Base-by-base conservation (phyloP, 2,888 invertebrate species). In the Drosophila incognita region DNA sequence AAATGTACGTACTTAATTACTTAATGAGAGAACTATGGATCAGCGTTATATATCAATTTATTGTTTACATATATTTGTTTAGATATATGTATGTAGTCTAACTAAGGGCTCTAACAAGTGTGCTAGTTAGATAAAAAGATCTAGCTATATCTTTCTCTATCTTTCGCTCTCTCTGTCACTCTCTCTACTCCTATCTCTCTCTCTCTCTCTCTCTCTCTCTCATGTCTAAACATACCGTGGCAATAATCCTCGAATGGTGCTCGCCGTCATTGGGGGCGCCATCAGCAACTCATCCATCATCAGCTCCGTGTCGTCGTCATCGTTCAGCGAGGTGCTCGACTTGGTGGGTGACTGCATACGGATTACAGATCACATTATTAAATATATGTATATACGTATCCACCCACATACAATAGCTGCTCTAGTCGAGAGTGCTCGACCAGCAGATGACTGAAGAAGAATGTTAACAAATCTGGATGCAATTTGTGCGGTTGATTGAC, bases 251-350 rank as follows among this genome's bases (percentile, higher is more conserved):
- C 96, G 94, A 62, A 96, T 94, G 1, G 95, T 95, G 52, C 96
- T 95, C 78, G 96, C 96, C n/a, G 96, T 95, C 89, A 96, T 95
- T 0, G 96, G 96, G 0, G 96, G 96, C 11, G 96, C 96, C 96
- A 96, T 96, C 51, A 96, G 92, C 7, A 96, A 94, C 85, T 96
- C 96, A 82, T 96, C 96, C 96, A 96, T 96, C 96, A 96, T 96
- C 57, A 96, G 94, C 84, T 97, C 97, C 0, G 96, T 96, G 68
- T 97, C 97, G 83, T 97, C 97, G 80, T 95, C 95, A 76, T 95
- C 95, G 68, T 96, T 96, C 0, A 96, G 94, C 15, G 95, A 95
- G 51, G 95, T 95, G 42, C 95, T 95, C 33, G 93, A 93, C 93
- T 95, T 95, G 69, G 95, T 95, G 56, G 95, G 95, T 2, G 95